Evolutionary conservation across 1,140 invertebrate genomes (phyloP), one percentile per base, ranked within the genome.

Genomic region (Orchestia grillus): DNA sequence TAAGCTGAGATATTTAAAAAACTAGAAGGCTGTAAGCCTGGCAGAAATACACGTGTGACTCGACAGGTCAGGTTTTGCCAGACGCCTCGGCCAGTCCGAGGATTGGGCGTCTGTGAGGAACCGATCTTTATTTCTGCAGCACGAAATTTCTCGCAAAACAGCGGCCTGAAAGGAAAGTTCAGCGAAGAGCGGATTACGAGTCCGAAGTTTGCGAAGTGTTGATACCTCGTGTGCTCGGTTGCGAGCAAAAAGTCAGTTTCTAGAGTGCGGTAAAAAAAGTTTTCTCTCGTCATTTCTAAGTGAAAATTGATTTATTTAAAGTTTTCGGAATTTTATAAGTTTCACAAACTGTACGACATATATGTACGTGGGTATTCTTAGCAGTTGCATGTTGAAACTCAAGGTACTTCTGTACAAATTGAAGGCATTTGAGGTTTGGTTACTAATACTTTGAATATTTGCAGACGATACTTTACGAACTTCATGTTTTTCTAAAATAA

Each of bases 121-220:
- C 62, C 62, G 62, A 77, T 77, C 62, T 77, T 77, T 77, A 77
- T 77, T 77, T 77, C 62, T 77, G 62, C 62, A 77, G 62, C 62
- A 77, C 62, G 62, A 77, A 77, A 77, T 77, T 77, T 36, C 28
- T 77, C 62, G 62, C 62, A 77, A 77, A 77, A 77, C 62, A 77
- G 62, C 62, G 62, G 62, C 62, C 62, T 77, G 62, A 77, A 77
- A 77, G 62, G 62, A 77, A 77, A 77, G 62, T 77, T 77, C 62
- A 77, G 62, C 62, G 62, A 77, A 77, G 62, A 77, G 62, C 62
- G 62, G 62, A 77, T 77, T 77, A 77, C 62, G 62, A 77, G 62
- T 77, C 62, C 28, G 36, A 77, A 77, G 62, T 77, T 77, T 77
- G 62, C 62, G 36, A 77, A 77, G 62, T 77, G 62, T 77, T 77